A percentile compares a stretch with the other conserved stretches of the same genome.
These are phyloP conservation scores for Dromaius novaehollandiae DNA, from an alignment of 2,113 vertebrate species.

Conservation along the genomic window DNA sequence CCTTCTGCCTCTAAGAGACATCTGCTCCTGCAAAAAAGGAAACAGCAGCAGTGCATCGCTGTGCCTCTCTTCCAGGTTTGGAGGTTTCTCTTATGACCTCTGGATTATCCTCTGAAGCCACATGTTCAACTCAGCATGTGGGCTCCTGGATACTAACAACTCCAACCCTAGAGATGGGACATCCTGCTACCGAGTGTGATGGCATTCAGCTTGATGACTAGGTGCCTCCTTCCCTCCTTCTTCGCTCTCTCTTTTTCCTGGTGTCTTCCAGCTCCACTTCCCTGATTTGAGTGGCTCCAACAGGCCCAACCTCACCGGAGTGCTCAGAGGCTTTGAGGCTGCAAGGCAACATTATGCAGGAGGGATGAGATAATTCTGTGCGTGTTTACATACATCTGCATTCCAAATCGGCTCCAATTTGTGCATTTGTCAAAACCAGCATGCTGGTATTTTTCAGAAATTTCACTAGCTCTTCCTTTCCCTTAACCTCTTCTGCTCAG, in stretches of 20 bases:
- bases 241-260: neutral
- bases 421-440: constrained; percentile 65
- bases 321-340: neutral
- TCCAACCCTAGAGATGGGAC: neutral
- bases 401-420: constrained; percentile 54
- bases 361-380: constrained; percentile 58
- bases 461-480: neutral
- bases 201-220: neutral
- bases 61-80: neutral
- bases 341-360: neutral
- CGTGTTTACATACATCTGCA: constrained; percentile 71
- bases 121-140: neutral
- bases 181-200: neutral
- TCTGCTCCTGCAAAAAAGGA: neutral
- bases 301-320: neutral
- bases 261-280: neutral
- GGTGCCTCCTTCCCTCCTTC: neutral
- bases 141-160: neutral
- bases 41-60: neutral
- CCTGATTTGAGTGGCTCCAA: constrained; percentile 1
- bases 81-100: neutral
- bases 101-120: neutral
- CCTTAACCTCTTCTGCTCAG: constrained; percentile 36
- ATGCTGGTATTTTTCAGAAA: constrained; percentile 47
- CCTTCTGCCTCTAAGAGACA: neutral